phyloP scores from a whole-genome alignment of 2,113 vertebrate species.

The Apus apus region DNA sequence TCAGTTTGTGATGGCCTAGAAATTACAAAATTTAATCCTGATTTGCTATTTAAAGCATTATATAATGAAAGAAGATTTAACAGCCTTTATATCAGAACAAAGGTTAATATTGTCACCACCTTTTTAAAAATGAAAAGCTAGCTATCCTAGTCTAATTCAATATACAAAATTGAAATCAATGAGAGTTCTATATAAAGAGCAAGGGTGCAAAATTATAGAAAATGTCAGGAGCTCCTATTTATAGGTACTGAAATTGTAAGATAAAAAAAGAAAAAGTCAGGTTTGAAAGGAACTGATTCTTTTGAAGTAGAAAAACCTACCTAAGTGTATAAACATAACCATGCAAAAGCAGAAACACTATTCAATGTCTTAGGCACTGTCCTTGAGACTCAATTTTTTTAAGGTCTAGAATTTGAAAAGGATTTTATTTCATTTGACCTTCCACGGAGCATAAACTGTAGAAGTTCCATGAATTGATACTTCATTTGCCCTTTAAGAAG shows the following conservation, averaged over 20 bases:
- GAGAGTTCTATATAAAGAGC: slow-evolving; percentile 31
- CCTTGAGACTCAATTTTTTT: neutral
- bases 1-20: neutral
- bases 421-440: neutral
- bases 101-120: slow-evolving; percentile 27
- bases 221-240: slow-evolving; percentile 57
- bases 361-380: neutral
- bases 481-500: neutral
- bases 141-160: slow-evolving; percentile 32
- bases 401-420: neutral
- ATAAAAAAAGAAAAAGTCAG: neutral
- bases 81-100: neutral
- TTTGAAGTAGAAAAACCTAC: neutral
- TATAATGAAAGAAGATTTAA: neutral
- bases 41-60: slow-evolving; percentile 25
- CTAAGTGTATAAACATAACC: neutral
- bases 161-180: slow-evolving; percentile 27
- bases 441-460: neutral
- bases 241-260: neutral
- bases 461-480: neutral
- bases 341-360: neutral
- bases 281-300: neutral
- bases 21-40: neutral
- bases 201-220: slow-evolving; percentile 29
- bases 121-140: slow-evolving; percentile 23